Base-by-base conservation (phyloP, 2,888 invertebrate species). In the Drosophila aldrichi region DNA sequence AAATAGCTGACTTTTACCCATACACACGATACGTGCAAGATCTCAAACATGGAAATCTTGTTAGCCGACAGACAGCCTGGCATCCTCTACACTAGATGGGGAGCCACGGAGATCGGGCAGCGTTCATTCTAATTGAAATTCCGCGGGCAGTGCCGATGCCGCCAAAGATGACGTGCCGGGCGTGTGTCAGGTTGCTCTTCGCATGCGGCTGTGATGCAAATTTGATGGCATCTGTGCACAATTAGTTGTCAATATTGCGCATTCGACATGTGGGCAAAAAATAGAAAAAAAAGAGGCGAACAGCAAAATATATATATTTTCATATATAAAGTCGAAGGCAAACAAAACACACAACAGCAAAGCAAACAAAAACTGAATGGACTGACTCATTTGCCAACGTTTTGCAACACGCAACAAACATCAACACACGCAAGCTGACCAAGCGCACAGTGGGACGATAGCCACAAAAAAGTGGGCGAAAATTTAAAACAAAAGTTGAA, bases 141-240 rank as follows among this genome's bases (percentile, higher is more conserved):
- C 87, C 75, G 44, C 60, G 68, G 25, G 40, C 67, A 52, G 65
- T 70, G 54, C 55, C 55, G 63, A 68, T 62, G 65, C 73, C 59
- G 73, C 52, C 63, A 22, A 59, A 43, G 73, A 59, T 38, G 61
- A 70, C 52, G 69, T 64, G 56, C 32, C 57, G 44, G 43, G 55
- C 43, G 43, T 44, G 22, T 12, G 20, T 55, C 58, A 6, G 20
- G 52, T 4, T 55, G 65, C 62, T 58, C 29, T n/a, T 62, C 48
- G 74, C 71, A 74, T 75, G 82, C 72, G 64, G 48, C 70, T 70
- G 70, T 77, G 86, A 81, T 71, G 83, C 82, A 88, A 84, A 85
- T 88, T 82, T 88, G 89, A 82, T 86, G 61, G 77, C 84, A 87
- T 83, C 85, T 83, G 79, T 81, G 88, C 74, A 89, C 89, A 86